Conservation (phyloP, 2,797 vertebrate genomes). For the Crenichthys baileyi region DNA sequence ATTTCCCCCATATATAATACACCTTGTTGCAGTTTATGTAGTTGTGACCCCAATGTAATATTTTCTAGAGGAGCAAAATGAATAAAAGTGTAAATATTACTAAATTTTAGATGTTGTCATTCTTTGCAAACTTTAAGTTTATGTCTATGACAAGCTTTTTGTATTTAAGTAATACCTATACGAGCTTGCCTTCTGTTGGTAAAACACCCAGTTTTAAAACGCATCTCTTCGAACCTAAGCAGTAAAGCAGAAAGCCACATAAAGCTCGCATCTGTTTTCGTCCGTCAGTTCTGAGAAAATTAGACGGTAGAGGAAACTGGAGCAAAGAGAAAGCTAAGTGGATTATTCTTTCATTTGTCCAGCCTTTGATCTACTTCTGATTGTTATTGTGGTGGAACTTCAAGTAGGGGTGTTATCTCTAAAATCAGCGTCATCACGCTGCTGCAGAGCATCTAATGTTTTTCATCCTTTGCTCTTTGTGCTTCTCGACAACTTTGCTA, state of each 20-base stretch:
- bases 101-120: neutral
- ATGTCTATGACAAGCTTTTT: too few relatives aligned
- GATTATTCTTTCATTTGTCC: conserved; percentile 64
- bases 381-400: conserved; percentile 36
- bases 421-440: conserved; percentile 48
- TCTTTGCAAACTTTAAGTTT: neutral
- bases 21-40: neutral
- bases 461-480: conserved; percentile 20
- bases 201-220: conserved; percentile 5
- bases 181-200: neutral
- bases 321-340: conserved; percentile 60
- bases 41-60: neutral
- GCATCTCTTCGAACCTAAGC: conserved; percentile 25
- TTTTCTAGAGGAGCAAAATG: neutral
- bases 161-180: neutral
- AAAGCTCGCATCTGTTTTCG: conserved; percentile 33
- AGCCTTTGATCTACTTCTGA: conserved; percentile 70
- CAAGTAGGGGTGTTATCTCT: conserved; percentile 50
- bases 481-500: neutral
- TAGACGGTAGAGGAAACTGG: conserved; percentile 56
- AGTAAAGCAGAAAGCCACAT: conserved; percentile 10
- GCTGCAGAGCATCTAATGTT: conserved; percentile 36
- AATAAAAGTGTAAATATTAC: neutral
- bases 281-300: conserved; percentile 53
- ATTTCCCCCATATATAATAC: too few relatives aligned